These are phyloP conservation scores for Tryphoninae sp. DNA, from an alignment of 2,888 invertebrate genomes.

Conservation along the genomic window DNA sequence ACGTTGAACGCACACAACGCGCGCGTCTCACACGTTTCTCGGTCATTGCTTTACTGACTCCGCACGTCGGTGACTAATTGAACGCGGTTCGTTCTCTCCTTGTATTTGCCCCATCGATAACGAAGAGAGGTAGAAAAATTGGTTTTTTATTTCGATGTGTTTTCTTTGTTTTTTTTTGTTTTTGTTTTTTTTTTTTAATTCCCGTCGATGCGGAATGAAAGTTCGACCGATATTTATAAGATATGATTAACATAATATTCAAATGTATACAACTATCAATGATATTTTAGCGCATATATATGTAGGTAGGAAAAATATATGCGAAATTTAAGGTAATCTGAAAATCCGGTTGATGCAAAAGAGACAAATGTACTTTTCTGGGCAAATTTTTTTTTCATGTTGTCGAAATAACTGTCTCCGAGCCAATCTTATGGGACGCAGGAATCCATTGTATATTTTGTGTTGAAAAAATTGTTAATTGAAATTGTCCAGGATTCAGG, in stretches of 20 bases:
- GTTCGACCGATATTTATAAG: background rate
- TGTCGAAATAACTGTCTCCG: too few species aligned
- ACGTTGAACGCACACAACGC: constrained; percentile 69
- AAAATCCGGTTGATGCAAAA: background rate
- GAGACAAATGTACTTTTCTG: too few species aligned
- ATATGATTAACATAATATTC: background rate
- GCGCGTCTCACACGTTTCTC: constrained; percentile 69
- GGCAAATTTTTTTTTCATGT: too few species aligned
- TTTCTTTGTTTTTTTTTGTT: constrained; percentile 7
- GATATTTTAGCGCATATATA: background rate
- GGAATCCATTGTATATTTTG: too few species aligned
- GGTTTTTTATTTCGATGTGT: constrained; percentile 14
- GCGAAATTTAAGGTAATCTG: background rate
- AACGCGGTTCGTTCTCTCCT: constrained; percentile 54
- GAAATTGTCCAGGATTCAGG: too few species aligned
- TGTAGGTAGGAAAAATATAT: background rate
- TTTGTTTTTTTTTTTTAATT: background rate
- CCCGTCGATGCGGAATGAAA: background rate
- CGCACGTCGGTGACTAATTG: constrained; percentile 63
- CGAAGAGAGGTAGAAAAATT: constrained; percentile 42
- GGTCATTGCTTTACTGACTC: constrained; percentile 69
- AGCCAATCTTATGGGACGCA: too few species aligned
- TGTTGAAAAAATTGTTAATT: too few species aligned
- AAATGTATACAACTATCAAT: background rate
- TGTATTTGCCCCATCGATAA: constrained; percentile 62